These are phyloP conservation scores for Drosophila yooni DNA, from an alignment of 2,888 invertebrate species.

Conservation along the genomic window DNA sequence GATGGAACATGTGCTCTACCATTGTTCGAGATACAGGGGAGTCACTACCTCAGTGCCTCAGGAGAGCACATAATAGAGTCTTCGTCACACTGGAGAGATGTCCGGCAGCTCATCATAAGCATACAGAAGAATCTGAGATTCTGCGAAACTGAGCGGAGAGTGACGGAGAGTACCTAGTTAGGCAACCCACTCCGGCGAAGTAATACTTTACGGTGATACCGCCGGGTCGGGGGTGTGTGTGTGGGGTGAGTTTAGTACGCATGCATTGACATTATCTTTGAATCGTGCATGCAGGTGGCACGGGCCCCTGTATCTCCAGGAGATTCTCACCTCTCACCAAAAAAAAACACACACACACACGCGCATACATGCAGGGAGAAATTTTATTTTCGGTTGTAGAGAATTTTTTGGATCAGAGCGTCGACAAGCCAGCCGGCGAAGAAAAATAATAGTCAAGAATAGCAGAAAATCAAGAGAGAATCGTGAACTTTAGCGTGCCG, in stretches of 20 bases:
- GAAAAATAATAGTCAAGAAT: slow-evolving; percentile 37
- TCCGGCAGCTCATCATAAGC: not conserved
- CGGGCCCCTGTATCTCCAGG: not conserved
- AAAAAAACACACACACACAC: not conserved
- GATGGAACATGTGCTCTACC: not conserved
- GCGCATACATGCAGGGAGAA: slow-evolving; percentile 5
- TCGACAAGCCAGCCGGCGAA: slow-evolving; percentile 55
- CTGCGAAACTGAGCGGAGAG: not conserved
- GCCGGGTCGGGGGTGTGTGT: not conserved
- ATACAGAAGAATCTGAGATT: not conserved
- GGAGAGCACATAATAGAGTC: not conserved
- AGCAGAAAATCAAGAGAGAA: not conserved
- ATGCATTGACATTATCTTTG: not conserved
- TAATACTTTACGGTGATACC: not conserved
- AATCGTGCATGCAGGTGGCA: not conserved
- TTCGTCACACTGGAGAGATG: not conserved
- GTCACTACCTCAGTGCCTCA: too few relatives aligned
- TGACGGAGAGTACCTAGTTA: not conserved
- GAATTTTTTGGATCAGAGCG: slow-evolving; percentile 37
- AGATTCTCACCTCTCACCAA: not conserved
- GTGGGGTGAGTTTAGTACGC: not conserved
- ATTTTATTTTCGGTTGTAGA: slow-evolving; percentile 46
- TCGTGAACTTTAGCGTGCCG: too few relatives aligned
- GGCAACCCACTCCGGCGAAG: not conserved
- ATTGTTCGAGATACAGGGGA: too few relatives aligned